Conservation (phyloP, 2,113 vertebrate species). For the Pelodiscus sinensis region DNA sequence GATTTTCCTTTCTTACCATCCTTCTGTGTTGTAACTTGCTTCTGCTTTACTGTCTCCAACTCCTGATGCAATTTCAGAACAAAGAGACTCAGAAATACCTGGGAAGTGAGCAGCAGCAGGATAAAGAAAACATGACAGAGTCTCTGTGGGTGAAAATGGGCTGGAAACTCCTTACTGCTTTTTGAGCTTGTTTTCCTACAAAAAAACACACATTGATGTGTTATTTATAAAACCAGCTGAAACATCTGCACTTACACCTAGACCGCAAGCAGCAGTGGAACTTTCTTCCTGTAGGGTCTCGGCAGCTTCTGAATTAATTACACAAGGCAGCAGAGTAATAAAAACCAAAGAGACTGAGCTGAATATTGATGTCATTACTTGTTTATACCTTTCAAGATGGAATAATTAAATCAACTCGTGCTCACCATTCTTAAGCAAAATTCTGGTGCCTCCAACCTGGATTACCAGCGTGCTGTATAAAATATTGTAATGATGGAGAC, state of each 20-base stretch:
- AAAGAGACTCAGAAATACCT: conserved; percentile 36
- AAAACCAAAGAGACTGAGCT: neutral
- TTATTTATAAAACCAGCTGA: neutral
- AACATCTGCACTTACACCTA: neutral
- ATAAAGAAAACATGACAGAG: conserved; percentile 16
- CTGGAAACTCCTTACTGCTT: neutral
- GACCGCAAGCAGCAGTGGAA: neutral
- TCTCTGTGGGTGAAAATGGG: conserved; percentile 3
- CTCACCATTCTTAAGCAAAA: neutral
- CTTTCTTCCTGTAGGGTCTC: neutral
- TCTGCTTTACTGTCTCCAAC: neutral
- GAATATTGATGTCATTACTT: neutral
- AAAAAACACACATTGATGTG: conserved; percentile 23
- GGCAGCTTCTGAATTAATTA: neutral
- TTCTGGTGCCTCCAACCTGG: neutral
- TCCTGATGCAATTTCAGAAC: conserved; percentile 38
- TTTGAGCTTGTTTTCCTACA: conserved; percentile 20
- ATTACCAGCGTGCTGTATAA: neutral
- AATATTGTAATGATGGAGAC: neutral
- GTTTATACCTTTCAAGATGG: neutral
- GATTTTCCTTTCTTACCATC: neutral
- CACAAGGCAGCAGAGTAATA: neutral
- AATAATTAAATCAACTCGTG: neutral
- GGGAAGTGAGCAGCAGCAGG: conserved; percentile 8
- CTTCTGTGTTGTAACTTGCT: neutral